Evolutionary conservation across 2,888 invertebrate genomes (phyloP), one percentile per base, ranked within the genome.

Genomic region (Ennomos erosarius): DNA sequence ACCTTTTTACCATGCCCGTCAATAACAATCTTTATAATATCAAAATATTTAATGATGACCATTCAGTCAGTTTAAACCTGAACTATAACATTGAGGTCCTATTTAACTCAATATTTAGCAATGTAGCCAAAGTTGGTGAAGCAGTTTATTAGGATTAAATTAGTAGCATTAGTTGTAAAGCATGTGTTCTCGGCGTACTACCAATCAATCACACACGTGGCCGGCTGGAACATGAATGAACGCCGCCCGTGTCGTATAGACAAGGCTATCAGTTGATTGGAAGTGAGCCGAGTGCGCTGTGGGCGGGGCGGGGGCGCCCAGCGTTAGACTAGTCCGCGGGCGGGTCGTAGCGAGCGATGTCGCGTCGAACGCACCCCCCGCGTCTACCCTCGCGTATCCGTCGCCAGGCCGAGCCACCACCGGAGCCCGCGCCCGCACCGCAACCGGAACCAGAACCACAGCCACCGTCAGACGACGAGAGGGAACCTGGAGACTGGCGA

Each of bases 401-500:
- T 83, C 88, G 87, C 69, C 88, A 91, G 90, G 86, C 85, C 74
- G 68, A 90, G 88, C 86, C 85, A 70, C 85, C 84, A 64, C 83
- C 87, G 67, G 91, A 90, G 79, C 87, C 87, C 51, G 73, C 81
- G 61, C 88, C 85, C 69, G 86, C 80, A 59, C 87, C 82, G 55
- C 93, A 81, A 73, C 91, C 92, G 63, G 85, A 84, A 68, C 87
- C 85, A 42, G 81, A 79, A 53, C 81, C 83, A 6, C 81, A 85
- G 46, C 81, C 88, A 69, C 83, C 82, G 0, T 89, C 90, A 9
- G 93, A 94, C 81, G 94, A 93, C 76, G 87, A 93, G 81, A 81
- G 91, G 63, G 93, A 90, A 54, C 90, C 93, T 43, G 93, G 93
- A 39, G 93, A 95, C 74, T 92, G 92, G 91, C 81, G 88, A 1